Conservation (phyloP, 2,113 vertebrate genomes). For the Perca flavescens region DNA sequence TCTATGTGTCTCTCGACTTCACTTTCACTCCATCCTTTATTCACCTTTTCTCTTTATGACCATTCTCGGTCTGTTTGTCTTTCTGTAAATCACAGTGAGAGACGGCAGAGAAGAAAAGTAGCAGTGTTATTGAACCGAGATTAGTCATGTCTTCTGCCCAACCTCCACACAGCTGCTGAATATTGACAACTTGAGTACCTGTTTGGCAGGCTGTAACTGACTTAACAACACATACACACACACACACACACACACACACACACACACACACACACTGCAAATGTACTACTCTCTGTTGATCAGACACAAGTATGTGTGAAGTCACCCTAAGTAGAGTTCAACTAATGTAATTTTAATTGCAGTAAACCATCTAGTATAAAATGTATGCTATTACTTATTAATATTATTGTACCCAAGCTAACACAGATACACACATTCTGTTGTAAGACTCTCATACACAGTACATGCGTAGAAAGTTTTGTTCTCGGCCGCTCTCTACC, state of each 20-base stretch:
- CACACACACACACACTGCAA: not conserved
- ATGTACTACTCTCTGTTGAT: not conserved
- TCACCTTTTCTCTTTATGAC: slow-evolving; percentile 13
- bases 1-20: not conserved
- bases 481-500: not conserved
- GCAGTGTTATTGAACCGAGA: slow-evolving; percentile 30
- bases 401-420: not conserved
- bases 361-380: not conserved
- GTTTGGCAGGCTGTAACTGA: slow-evolving; percentile 5
- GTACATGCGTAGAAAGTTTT: not conserved
- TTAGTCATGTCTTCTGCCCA: slow-evolving; percentile 20
- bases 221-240: slow-evolving; percentile 4
- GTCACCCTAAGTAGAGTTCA: not conserved
- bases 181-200: not conserved
- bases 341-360: not conserved
- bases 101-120: slow-evolving; percentile 17
- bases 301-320: not conserved
- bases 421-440: not conserved
- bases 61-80: not conserved
- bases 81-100: slow-evolving; percentile 32
- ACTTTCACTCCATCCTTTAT: slow-evolving; percentile 24
- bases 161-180: slow-evolving; percentile 19
- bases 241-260: slow-evolving; percentile 4
- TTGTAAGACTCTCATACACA: not conserved
- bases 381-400: not conserved